Percentiles rank a stretch among this genome's conserved stretches.
Conservation (phyloP, 2,797 vertebrate species). For the Aulostomus chinensis region DNA sequence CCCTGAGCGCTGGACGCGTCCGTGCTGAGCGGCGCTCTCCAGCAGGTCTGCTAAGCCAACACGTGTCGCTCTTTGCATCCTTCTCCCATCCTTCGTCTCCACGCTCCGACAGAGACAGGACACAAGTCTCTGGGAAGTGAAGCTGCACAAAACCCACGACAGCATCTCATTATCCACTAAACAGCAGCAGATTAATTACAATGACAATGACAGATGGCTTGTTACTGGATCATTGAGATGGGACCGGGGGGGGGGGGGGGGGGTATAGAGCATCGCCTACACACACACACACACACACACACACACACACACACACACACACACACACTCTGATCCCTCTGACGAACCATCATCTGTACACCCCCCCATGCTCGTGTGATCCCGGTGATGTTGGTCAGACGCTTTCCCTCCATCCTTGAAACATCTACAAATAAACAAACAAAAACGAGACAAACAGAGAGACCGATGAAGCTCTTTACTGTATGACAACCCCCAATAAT, state of each 20-base stretch:
- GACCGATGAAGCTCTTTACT: too few species aligned
- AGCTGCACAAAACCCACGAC: slow-evolving; percentile 67
- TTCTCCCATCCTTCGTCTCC: slow-evolving; percentile 15
- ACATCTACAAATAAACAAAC: too few species aligned
- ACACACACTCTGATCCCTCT: slow-evolving; percentile 1
- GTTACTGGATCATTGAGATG: slow-evolving; percentile 74
- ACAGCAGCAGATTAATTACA: slow-evolving; percentile 84
- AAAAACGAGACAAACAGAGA: too few species aligned
- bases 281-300: slow-evolving; percentile 11
- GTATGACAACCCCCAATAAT: too few species aligned
- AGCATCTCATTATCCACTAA: slow-evolving; percentile 83
- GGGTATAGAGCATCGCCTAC: slow-evolving; percentile 52
- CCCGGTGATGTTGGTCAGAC: too few species aligned
- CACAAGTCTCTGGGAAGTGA: slow-evolving; percentile 61
- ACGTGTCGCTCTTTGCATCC: neutral
- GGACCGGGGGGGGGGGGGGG: slow-evolving; percentile 45
- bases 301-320: slow-evolving; percentile 10
- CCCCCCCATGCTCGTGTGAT: too few species aligned
- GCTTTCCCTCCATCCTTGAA: too few species aligned
- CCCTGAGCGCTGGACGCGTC: slow-evolving; percentile 28
- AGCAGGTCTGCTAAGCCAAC: too few species aligned
- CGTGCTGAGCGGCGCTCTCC: slow-evolving; percentile 20
- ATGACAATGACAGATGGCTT: slow-evolving; percentile 83
- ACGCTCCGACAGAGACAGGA: slow-evolving; percentile 43
- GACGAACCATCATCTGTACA: slow-evolving; percentile 11